Evolutionary conservation across 2,797 vertebrate species (phyloP), one percentile per base, ranked within the genome.

Genomic region (Catamblyrhynchus diadema): DNA sequence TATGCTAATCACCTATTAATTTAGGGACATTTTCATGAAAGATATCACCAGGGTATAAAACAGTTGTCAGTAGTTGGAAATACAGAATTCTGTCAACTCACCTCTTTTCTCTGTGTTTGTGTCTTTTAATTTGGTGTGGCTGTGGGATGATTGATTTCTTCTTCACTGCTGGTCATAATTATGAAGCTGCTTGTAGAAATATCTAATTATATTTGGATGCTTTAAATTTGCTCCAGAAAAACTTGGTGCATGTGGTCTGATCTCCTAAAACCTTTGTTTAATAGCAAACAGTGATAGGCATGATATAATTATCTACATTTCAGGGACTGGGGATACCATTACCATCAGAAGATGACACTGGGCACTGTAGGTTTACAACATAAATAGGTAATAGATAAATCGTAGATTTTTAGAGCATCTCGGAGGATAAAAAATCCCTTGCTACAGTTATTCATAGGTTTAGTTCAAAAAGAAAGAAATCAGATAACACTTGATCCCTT

Each of bases 1-100:
- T 56, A 3, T 0, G 0, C 8, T 67, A n/a, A 14, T 14, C n/a
- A 32, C 14, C 16, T 45, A 6, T 57, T 86, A 74, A 19, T 51
- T 86, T 53, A 67, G 10, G 6, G 27, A 9, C 5, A 57, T 57
- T 51, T 88, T 72, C 13, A 30, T 37, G 14, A 69, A 92, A 66
- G 23, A 10, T 44, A 47, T 70, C 10, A 41, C 14, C 12, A 35
- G 12, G 67, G 8, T 39, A 22, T 35, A 54, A 14, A 73, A 51
- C 8, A 42, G 2, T 7, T 65, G 25, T 54, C 0, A 0, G 5
- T 20, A 83, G 27, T 0, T 18, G 4, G 27, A 77, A 89, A 77
- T 44, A 66, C 2, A 45, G 24, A 66, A 57, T 66, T 86, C 72
- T 51, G 6, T 44, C 33, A 61, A 7, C 2, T 39, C 7, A 28